Base-by-base conservation (phyloP, 2,888 invertebrate species). In the Diachrysia chrysitis region DNA sequence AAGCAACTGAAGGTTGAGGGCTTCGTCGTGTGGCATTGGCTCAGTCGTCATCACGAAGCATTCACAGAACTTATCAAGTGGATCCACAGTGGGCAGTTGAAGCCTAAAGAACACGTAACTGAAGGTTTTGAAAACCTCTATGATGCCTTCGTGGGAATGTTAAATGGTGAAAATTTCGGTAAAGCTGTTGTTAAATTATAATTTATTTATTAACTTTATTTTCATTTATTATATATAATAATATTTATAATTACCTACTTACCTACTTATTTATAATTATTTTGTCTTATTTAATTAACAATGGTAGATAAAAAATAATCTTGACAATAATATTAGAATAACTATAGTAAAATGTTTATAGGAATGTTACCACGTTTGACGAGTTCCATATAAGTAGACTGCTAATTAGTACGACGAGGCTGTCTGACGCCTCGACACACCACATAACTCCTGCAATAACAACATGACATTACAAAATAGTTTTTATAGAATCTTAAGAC, bases 51-150 rank as follows among this genome's bases (percentile, higher is more conserved):
- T 96, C 78, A 85, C 1, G 96, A 97, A 83, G 97, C 96, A 0
- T 93, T 96, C 29, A 80, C 88, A 2, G 94, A 96, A 75, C 95
- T 97, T 74, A 79, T 93, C 6, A 86, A 95, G 63, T 97, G 97
- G 96, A 95, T 97, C 67, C 90, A 93, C 42, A 96, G 96, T 89
- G 97, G 97, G n/a, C 96, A 97, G 87, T 80, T 98, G 21, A 95
- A 96, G 77, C 96, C 96, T 63, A 92, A 90, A 37, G 97, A 98
- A 89, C 97, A 97, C 1, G 87, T 97, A 0, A 96, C 96, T 0
- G 95, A 96, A 71, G 97, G 97, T 5, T 97, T 97, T 83, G 97
- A 97, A 62, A 97, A 97, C 58, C 92, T 97, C 87, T 96, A 96
- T 35, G 94, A 96, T 58, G 97, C 97, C 4, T 97, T 97, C 76